phyloP scores from a whole-genome alignment of 2,797 vertebrate genomes.

The Glossophaga mutica region DNA sequence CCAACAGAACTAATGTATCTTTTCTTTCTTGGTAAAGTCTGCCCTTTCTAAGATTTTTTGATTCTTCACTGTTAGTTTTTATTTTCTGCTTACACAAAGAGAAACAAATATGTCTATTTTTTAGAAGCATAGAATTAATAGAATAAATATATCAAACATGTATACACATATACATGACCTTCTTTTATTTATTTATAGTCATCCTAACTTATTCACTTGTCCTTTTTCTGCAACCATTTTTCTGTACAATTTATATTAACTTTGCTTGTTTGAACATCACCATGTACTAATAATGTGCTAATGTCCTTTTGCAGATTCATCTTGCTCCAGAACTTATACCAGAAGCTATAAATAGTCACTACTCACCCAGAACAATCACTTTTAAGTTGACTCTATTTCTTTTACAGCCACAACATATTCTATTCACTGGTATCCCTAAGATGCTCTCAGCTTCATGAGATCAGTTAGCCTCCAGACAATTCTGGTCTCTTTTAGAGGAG shows the following conservation, averaged over 20 bases:
- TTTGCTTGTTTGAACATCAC: neutral
- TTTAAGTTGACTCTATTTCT: neutral
- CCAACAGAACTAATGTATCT: neutral
- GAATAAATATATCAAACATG: neutral
- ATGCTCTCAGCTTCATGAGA: neutral
- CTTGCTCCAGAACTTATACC: neutral
- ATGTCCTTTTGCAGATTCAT: neutral
- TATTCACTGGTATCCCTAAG: neutral
- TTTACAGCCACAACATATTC: neutral
- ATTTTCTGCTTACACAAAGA: neutral
- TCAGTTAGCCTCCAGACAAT: neutral
- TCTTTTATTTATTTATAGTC: neutral
- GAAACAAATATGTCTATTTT: neutral
- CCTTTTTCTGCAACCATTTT: neutral
- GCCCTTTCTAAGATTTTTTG: neutral
- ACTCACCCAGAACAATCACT: neutral
- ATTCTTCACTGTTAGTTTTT: slow-evolving; percentile 19
- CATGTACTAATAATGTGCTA: neutral
- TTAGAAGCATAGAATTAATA: neutral
- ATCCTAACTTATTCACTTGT: neutral
- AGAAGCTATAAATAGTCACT: neutral
- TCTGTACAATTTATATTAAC: neutral
- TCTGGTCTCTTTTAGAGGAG: neutral
- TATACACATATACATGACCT: neutral
- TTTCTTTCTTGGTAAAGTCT: neutral